Percentiles rank a stretch among this genome's conserved stretches.
These are phyloP conservation scores for Poecilia wingei DNA, from an alignment of 2,797 vertebrate genomes.

Conservation along the genomic window DNA sequence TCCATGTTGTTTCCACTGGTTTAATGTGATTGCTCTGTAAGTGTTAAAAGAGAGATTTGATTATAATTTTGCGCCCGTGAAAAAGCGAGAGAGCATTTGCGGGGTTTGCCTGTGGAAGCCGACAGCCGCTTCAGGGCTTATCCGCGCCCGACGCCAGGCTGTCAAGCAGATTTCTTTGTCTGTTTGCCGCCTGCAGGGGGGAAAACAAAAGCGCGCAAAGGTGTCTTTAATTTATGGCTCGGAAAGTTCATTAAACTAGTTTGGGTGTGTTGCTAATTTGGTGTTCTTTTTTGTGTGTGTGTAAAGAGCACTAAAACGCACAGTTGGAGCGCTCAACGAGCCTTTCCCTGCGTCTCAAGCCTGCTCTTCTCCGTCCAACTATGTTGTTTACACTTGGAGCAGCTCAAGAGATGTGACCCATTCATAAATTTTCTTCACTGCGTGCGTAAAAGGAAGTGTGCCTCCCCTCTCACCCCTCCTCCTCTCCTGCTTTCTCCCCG, in stretches of 20 bases:
- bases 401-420: conserved; percentile 75
- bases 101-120: conserved; percentile 9
- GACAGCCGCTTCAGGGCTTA: conserved; percentile 33
- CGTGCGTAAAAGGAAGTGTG: conserved; percentile 79
- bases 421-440: conserved; percentile 80
- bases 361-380: conserved; percentile 59
- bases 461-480: conserved; percentile 39
- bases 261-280: conserved; percentile 15
- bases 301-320: conserved; percentile 4
- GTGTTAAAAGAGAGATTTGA: conserved; percentile 8
- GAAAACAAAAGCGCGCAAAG: conserved; percentile 13
- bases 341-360: conserved; percentile 32
- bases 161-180: conserved; percentile 45
- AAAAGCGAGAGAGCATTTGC: conserved; percentile 9
- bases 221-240: conserved; percentile 33
- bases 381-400: conserved; percentile 77
- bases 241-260: conserved; percentile 34
- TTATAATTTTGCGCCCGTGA: conserved; percentile 11
- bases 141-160: conserved; percentile 18
- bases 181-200: conserved; percentile 28
- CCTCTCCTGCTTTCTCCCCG: conserved; percentile 14
- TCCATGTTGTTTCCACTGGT: background rate
- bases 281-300: conserved; percentile 14
- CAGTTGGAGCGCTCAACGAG: conserved; percentile 6
- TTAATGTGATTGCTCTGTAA: background rate